Evolutionary conservation across 1,140 invertebrate genomes (phyloP).

Genomic region (Tenebrio molitor): DNA sequence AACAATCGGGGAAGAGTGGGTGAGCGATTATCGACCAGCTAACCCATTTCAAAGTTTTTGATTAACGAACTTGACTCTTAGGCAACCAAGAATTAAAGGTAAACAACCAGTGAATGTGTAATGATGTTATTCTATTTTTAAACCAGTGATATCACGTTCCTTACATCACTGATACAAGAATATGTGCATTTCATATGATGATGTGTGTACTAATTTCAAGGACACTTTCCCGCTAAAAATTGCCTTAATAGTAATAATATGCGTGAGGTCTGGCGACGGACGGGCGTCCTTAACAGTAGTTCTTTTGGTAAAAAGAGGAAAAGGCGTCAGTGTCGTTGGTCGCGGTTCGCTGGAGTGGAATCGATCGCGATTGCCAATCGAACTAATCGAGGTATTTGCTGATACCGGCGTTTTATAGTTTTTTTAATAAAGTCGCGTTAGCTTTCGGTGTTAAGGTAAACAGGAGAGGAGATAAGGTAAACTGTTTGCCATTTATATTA

Average conservation of each 20-base stretch:
- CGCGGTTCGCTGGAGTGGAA: neutral
- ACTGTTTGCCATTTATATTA: conserved; percentile 24
- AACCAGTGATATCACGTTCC: conserved; percentile 37
- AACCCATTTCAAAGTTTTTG: neutral
- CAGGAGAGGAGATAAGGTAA: conserved; percentile 24
- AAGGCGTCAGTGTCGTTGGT: neutral
- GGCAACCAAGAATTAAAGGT: conserved; percentile 49
- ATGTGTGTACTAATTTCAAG: conserved; percentile 35
- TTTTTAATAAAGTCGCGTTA: conserved; percentile 7
- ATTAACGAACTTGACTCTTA: conserved; percentile 1
- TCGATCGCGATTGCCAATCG: neutral
- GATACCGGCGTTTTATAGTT: neutral
- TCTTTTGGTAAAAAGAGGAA: too few species aligned
- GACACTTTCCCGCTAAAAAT: conserved; percentile 30
- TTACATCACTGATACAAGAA: conserved; percentile 43
- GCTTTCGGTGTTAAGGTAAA: conserved; percentile 18
- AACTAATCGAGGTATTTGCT: neutral
- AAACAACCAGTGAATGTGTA: conserved; percentile 48
- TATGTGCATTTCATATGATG: conserved; percentile 30
- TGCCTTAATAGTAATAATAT: conserved; percentile 23
- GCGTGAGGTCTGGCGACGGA: neutral
- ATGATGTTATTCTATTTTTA: conserved; percentile 53
- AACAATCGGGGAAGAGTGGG: too few species aligned
- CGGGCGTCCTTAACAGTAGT: neutral
- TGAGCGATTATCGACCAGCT: too few species aligned